These are phyloP conservation scores for Nudaria mundana DNA, from an alignment of 2,888 invertebrate genomes.

Conservation along the genomic window DNA sequence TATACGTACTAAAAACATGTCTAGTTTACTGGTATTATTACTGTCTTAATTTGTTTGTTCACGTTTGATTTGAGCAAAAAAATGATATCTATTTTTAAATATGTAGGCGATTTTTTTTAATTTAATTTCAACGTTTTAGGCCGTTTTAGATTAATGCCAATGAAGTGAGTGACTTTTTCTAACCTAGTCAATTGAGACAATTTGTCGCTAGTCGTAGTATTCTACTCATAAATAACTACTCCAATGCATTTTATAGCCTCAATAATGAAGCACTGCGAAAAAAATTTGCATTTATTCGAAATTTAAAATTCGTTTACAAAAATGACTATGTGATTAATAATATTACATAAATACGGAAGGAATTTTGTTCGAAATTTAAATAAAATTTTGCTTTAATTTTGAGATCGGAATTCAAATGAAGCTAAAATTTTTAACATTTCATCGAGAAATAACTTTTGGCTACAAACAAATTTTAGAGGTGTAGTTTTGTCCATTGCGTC, in stretches of 20 bases:
- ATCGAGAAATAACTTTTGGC: conserved; percentile 19
- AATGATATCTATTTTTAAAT: conserved; percentile 46
- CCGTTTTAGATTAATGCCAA: too few relatives aligned
- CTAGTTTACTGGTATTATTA: too few relatives aligned
- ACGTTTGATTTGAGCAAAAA: too few relatives aligned
- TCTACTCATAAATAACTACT: conserved; percentile 27
- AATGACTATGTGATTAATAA: too few relatives aligned
- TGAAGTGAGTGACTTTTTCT: conserved; percentile 29
- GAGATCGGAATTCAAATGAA: conserved; percentile 6
- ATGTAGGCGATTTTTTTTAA: too few relatives aligned
- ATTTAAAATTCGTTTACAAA: conserved; percentile 11
- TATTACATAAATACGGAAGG: too few relatives aligned
- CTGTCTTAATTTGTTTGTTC: too few relatives aligned
- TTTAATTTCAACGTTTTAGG: too few relatives aligned
- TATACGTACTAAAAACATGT: conserved; percentile 46
- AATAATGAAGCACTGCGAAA: conserved; percentile 36
- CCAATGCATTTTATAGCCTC: conserved; percentile 57
- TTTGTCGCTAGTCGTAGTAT: conserved; percentile 48
- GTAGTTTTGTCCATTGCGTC: conserved; percentile 58
- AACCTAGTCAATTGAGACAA: conserved; percentile 59
- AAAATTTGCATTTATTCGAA: conserved; percentile 27
- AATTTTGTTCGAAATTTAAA: conserved; percentile 9
- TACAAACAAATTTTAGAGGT: conserved; percentile 22
- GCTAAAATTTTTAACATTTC: conserved; percentile 14
- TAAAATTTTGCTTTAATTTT: conserved; percentile 10